Percentiles rank a stretch among this genome's conserved stretches.
Evolutionary conservation across 1,140 invertebrate genomes (phyloP).

Genomic region (Drosophila subpulchrella): DNA sequence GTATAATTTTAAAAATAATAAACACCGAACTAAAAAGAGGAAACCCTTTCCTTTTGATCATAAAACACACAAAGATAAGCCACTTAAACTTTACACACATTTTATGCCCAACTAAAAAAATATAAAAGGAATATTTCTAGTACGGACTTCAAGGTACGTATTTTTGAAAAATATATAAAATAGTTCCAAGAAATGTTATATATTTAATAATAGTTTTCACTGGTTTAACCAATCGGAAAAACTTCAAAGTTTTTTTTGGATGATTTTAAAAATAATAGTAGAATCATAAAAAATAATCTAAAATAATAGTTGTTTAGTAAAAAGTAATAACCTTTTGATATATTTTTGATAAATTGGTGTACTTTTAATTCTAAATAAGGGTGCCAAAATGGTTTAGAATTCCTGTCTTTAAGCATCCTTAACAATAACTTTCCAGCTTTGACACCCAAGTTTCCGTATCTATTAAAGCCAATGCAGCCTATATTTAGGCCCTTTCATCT

Average conservation of each 20-base stretch:
- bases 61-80: neutral
- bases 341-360: too few species aligned
- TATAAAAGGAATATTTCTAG: neutral
- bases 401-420: neutral
- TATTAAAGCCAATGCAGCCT: conserved; percentile 5
- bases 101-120: neutral
- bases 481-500: conserved; percentile 28
- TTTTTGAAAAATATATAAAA: too few species aligned
- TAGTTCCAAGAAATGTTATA: too few species aligned
- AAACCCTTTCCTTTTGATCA: neutral
- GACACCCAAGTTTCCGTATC: neutral
- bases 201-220: too few species aligned
- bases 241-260: too few species aligned
- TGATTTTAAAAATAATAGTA: too few species aligned
- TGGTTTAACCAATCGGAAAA: too few species aligned
- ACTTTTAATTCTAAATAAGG: neutral
- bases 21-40: conserved; percentile 6
- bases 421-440: neutral
- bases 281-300: too few species aligned
- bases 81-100: neutral
- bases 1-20: conserved; percentile 36
- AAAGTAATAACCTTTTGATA: too few species aligned
- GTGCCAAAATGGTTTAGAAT: neutral
- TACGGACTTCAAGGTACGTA: too few species aligned
- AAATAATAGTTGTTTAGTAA: too few species aligned